phyloP scores from a whole-genome alignment of 2,888 invertebrate genomes.

The Aphidius colemani region DNA sequence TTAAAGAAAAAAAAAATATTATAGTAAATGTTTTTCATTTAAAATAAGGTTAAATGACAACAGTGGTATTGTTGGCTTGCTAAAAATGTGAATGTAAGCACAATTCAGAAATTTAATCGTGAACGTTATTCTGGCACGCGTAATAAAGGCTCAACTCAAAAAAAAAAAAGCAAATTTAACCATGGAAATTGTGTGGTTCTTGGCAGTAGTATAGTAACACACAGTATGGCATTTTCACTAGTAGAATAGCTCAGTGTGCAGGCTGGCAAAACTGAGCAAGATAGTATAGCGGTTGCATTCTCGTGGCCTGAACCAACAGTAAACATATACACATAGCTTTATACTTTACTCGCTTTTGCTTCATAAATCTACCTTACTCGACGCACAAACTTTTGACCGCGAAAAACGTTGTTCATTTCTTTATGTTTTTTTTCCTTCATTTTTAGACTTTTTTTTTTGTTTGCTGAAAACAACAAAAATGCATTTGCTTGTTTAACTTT shows the following conservation, averaged over 20 bases:
- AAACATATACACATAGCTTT: slow-evolving; percentile 41
- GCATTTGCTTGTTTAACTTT: too few relatives aligned
- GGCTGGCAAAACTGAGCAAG: slow-evolving; percentile 21
- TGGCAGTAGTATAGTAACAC: slow-evolving; percentile 21
- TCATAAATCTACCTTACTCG: slow-evolving; percentile 45
- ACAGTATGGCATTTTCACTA: slow-evolving; percentile 17
- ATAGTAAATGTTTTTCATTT: neutral
- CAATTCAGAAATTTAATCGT: slow-evolving; percentile 57
- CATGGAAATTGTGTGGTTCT: neutral
- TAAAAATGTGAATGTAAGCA: slow-evolving; percentile 54
- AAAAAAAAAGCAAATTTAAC: slow-evolving; percentile 38
- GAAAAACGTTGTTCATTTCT: slow-evolving; percentile 38
- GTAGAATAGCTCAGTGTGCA: slow-evolving; percentile 23
- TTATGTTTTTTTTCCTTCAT: neutral
- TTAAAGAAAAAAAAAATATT: slow-evolving; percentile 20
- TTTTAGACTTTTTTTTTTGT: too few relatives aligned
- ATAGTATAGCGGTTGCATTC: slow-evolving; percentile 47
- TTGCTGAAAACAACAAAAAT: too few relatives aligned
- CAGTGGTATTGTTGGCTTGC: slow-evolving; percentile 37
- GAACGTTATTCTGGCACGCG: slow-evolving; percentile 46
- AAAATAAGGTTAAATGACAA: slow-evolving; percentile 33
- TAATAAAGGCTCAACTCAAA: slow-evolving; percentile 54
- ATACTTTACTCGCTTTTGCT: slow-evolving; percentile 27
- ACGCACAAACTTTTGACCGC: slow-evolving; percentile 31
- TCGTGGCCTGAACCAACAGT: slow-evolving; percentile 49